phyloP scores from a whole-genome alignment of 1,140 invertebrate species.

The Parasteatoda tepidariorum region DNA sequence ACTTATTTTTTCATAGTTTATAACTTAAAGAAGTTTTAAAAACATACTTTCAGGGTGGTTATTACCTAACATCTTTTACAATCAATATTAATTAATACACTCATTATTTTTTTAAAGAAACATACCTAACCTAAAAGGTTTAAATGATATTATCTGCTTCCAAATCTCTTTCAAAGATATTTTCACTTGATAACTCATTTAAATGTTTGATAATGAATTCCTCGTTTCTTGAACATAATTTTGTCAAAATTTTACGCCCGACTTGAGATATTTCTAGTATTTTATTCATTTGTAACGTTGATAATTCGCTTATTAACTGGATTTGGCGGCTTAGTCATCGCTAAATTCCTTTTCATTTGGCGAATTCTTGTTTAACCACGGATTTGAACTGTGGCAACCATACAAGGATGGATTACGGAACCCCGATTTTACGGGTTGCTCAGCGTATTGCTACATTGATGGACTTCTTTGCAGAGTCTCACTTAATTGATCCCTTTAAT shows the following conservation, averaged over 20 bases:
- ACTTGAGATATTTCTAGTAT: no score
- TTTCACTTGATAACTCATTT: no score
- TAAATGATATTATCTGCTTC: no score
- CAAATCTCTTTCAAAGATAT: no score
- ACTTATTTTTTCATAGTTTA: no score
- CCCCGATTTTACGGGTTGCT: conserved; percentile 52
- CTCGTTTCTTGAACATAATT: conserved; percentile 13
- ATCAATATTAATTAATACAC: no score
- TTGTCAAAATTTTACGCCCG: conserved; percentile 4
- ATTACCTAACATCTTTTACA: no score
- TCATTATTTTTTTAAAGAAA: no score
- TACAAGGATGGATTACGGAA: conserved; percentile 34
- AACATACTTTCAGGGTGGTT: no score
- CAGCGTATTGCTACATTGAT: conserved; percentile 41
- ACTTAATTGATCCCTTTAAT: conserved; percentile 59
- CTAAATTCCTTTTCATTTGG: conserved; percentile 43
- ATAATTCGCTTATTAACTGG: conserved; percentile 51
- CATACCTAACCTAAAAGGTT: no score
- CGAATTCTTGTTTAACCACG: conserved; percentile 53
- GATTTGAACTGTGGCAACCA: conserved; percentile 51
- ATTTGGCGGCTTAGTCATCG: conserved; percentile 22
- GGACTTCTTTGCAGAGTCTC: conserved; percentile 55
- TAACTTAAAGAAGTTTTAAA: no score
- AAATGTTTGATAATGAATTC: no score
- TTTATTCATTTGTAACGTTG: neutral